Evolutionary conservation across 2,888 invertebrate species (phyloP).

Genomic region (Brachyptera putata): DNA sequence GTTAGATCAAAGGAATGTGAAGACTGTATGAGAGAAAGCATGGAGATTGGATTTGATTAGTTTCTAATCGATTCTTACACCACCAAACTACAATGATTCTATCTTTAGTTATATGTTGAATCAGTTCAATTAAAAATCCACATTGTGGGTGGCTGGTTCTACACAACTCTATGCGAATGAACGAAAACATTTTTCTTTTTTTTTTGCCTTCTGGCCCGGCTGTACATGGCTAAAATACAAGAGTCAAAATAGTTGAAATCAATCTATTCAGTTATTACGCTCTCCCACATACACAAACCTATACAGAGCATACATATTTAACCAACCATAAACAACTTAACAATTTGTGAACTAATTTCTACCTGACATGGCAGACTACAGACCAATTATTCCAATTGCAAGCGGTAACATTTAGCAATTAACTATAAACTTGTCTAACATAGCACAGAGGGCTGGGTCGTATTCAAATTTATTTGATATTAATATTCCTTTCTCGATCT

Average conservation of each 20-base stretch:
- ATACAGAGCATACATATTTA: too few species aligned
- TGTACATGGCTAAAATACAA: background rate
- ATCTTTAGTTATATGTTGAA: too few species aligned
- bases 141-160: constrained; percentile 2
- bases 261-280: background rate
- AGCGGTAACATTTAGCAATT: background rate
- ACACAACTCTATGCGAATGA: background rate
- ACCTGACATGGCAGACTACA: background rate
- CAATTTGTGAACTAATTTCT: constrained; percentile 2
- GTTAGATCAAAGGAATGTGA: too few species aligned
- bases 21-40: too few species aligned
- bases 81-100: too few species aligned
- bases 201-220: constrained; percentile 5
- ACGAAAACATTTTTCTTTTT: background rate
- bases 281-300: background rate
- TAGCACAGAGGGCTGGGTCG: background rate
- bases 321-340: background rate
- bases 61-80: too few species aligned
- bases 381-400: background rate
- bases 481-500: background rate
- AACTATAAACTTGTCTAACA: too few species aligned
- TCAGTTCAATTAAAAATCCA: constrained; percentile 9
- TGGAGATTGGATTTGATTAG: too few species aligned
- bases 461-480: background rate
- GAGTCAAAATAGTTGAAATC: background rate